Base-by-base conservation (phyloP, 2,888 invertebrate species). In the Cheilosia vernalis region DNA sequence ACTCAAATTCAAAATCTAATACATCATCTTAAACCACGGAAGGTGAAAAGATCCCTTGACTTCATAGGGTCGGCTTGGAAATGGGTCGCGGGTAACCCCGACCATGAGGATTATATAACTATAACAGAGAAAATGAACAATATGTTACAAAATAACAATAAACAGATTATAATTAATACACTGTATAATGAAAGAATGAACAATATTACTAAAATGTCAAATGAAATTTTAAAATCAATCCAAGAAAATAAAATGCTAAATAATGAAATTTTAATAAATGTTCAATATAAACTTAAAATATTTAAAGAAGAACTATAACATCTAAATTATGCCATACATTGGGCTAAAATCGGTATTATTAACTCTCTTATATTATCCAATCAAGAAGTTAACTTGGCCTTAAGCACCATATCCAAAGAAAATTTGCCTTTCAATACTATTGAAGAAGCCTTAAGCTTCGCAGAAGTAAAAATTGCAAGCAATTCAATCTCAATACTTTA, bases 281-380 rank as follows among this genome's bases (percentile, higher is more conserved):
- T 42, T 27, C 55, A 55, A 67, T 67, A 67, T n/a, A 67, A 67
- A 55, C 33, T 53, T 40, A 66, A 66, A 51, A 66, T 53, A 10
- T 37, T 66, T 21, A 82, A 82, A 64, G 67, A 81, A 69, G 82
- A 82, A 69, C 58, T 80, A 42, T 37, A 60, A 44, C 70, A 85
- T 53, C 61, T 84, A 40, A 69, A 73, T 51, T 61, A 72, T 63
- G 83, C 86, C 33, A 83, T 83, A 37, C 76, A 85, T 53, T 82
- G 79, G 78, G 74, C 85, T 6, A 74, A 70, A 30, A 17, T 81
- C 15, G 53, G 53, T 15, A 66, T 85, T 33, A 58, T 84, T 19
- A 87, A 83, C 33, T 77, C 83, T 37, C 44, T 81, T 17, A 69
- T 86, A 19, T 49, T 86, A 24, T 87, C 76, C 24, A 79, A 72